phyloP scores from a whole-genome alignment of 2,888 invertebrate species.

The Rhimphoctona megacephalus region DNA sequence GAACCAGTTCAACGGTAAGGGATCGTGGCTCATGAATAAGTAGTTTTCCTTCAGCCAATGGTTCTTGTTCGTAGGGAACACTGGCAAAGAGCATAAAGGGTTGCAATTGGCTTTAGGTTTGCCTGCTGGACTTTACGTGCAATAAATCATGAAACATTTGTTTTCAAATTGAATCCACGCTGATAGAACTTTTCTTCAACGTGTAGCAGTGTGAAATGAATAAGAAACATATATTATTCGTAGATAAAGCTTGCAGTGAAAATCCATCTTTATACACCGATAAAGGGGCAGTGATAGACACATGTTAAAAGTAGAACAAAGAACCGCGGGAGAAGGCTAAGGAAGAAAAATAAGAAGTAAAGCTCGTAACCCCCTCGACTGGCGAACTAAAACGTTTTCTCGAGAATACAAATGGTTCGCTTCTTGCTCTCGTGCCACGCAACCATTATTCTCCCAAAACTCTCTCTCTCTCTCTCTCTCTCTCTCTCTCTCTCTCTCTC shows the following conservation, averaged over 20 bases:
- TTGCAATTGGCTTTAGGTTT: neutral
- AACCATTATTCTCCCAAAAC: conserved; percentile 60
- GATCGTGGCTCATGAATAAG: neutral
- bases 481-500: conserved; percentile 24
- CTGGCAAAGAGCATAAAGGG: neutral
- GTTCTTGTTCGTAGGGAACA: neutral
- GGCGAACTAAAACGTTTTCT: conserved; percentile 53
- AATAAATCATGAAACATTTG: neutral
- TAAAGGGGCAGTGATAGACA: conserved; percentile 24
- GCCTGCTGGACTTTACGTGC: neutral
- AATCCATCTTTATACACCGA: conserved; percentile 23
- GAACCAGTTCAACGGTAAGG: neutral
- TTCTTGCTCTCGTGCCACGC: conserved; percentile 62
- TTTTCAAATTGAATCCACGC: conserved; percentile 6
- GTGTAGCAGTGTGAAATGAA: neutral
- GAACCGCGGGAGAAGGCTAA: neutral
- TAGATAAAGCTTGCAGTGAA: neutral
- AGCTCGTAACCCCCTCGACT: conserved; percentile 28
- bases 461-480: conserved; percentile 22
- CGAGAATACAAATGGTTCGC: conserved; percentile 62
- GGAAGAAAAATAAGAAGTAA: conserved; percentile 36
- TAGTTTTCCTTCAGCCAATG: neutral
- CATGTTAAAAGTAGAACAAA: conserved; percentile 39
- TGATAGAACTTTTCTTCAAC: neutral
- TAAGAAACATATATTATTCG: conserved; percentile 18